Conservation (phyloP, 2,888 invertebrate genomes). For the Synergus japonicus region DNA sequence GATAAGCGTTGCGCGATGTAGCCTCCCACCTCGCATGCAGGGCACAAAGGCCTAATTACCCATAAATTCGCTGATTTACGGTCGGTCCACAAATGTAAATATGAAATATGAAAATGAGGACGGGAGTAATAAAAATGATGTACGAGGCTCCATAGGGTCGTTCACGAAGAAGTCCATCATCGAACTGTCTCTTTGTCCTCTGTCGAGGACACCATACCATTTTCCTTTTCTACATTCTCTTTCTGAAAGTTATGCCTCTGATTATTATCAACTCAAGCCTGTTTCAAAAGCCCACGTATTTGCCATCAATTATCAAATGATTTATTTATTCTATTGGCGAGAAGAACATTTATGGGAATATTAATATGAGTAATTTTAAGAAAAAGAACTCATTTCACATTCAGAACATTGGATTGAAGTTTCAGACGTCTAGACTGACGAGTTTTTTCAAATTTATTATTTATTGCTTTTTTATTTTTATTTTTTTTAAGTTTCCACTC, state of each 20-base stretch:
- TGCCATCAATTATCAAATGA: too few species aligned
- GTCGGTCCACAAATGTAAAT: conserved; percentile 76
- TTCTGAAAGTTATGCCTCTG: conserved; percentile 54
- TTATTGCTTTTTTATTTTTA: too few species aligned
- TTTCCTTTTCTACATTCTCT: conserved; percentile 52
- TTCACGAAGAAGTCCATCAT: conserved; percentile 79
- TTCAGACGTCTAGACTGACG: too few species aligned
- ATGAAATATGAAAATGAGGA: conserved; percentile 78
- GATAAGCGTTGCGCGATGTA: conserved; percentile 53
- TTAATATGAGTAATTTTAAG: too few species aligned
- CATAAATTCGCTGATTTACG: conserved; percentile 76
- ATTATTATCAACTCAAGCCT: not conserved
- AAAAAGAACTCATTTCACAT: too few species aligned
- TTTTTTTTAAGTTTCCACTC: too few species aligned
- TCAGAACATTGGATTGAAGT: too few species aligned
- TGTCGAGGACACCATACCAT: conserved; percentile 57
- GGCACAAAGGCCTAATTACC: conserved; percentile 76
- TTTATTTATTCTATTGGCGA: too few species aligned
- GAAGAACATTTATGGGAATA: too few species aligned
- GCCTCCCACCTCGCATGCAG: conserved; percentile 55
- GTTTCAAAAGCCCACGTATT: not conserved
- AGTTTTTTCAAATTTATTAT: too few species aligned
- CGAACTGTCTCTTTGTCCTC: conserved; percentile 75
- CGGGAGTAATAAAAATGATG: conserved; percentile 79
- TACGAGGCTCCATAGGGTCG: conserved; percentile 79